Percentiles rank a stretch among this genome's conserved stretches.
These are phyloP conservation scores for Pachyuromys duprasi DNA, from an alignment of 2,797 vertebrate genomes.

Conservation along the genomic window DNA sequence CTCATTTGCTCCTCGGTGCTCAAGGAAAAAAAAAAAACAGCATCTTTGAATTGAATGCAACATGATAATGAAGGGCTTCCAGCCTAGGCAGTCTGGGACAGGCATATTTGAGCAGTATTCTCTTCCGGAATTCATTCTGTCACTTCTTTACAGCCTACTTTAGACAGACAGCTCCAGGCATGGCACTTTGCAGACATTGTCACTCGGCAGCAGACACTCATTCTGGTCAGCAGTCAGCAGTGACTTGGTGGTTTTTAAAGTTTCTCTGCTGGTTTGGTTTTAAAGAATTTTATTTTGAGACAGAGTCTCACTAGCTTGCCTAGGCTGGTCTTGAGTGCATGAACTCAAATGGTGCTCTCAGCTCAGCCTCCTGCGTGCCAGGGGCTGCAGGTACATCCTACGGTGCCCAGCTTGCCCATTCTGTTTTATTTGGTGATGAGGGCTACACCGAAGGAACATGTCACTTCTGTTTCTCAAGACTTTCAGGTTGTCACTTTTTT, in stretches of 20 bases:
- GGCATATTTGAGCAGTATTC: not conserved
- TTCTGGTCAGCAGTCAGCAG: not conserved
- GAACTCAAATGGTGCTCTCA: not conserved
- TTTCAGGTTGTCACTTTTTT: slow-evolving; percentile 68
- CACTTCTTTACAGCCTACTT: not conserved
- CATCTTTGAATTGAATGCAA: not conserved
- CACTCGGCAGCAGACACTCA: slow-evolving; percentile 30
- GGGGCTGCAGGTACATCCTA: not conserved
- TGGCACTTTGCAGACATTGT: fast-evolving
- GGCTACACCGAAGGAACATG: not conserved
- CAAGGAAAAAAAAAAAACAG: not conserved
- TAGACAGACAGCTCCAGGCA: not conserved
- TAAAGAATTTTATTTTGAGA: not conserved
- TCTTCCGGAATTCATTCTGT: not conserved
- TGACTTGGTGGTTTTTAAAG: not conserved
- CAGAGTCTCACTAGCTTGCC: not conserved
- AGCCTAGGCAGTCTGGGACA: fast-evolving
- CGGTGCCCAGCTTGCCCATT: not conserved
- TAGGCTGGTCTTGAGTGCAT: not conserved
- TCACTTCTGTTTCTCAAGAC: slow-evolving; percentile 61
- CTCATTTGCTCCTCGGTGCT: not conserved
- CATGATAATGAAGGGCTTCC: not conserved
- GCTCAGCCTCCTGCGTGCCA: not conserved
- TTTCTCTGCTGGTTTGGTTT: not conserved
- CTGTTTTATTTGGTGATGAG: not conserved